These are phyloP conservation scores for Opisthograptis luteolata DNA, from an alignment of 2,888 invertebrate species.

Conservation along the genomic window DNA sequence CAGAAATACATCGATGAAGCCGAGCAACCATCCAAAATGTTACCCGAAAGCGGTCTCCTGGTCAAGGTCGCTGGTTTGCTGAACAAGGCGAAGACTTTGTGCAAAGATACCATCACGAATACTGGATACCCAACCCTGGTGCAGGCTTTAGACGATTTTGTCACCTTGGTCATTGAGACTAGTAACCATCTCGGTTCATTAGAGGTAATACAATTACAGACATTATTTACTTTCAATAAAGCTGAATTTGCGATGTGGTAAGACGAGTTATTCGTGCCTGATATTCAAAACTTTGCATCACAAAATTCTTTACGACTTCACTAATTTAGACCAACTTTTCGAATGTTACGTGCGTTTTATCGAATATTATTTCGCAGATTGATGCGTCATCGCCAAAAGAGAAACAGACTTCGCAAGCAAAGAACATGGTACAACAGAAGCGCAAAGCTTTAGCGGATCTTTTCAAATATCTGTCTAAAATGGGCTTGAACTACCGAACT, in stretches of 20 bases:
- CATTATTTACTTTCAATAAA: too few relatives aligned
- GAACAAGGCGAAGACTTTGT: slow-evolving; percentile 86
- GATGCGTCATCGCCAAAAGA: slow-evolving; percentile 85
- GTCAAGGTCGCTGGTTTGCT: slow-evolving; percentile 74
- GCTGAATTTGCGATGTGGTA: too few relatives aligned
- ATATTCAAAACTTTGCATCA: too few relatives aligned
- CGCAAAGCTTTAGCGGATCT: slow-evolving; percentile 93
- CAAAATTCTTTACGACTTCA: too few relatives aligned
- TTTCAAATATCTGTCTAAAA: slow-evolving; percentile 89
- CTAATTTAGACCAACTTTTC: too few relatives aligned
- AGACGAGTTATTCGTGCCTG: too few relatives aligned
- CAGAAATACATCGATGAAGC: slow-evolving; percentile 76
- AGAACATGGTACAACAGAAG: slow-evolving; percentile 93
- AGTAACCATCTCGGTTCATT: slow-evolving; percentile 87
- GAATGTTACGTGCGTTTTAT: too few relatives aligned
- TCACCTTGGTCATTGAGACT: slow-evolving; percentile 87
- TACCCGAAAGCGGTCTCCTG: slow-evolving; percentile 63
- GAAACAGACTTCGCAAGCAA: slow-evolving; percentile 91
- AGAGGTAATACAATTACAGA: slow-evolving; percentile 84
- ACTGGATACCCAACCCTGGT: slow-evolving; percentile 85
- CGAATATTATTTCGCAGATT: slow-evolving; percentile 68
- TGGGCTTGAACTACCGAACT: slow-evolving; percentile 92
- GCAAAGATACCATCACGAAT: slow-evolving; percentile 85
- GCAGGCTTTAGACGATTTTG: slow-evolving; percentile 86
- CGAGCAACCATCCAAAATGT: slow-evolving; percentile 53